Evolutionary conservation across 2,888 invertebrate genomes (phyloP), one percentile per base, ranked within the genome.

Genomic region (Conistra vaccinii): DNA sequence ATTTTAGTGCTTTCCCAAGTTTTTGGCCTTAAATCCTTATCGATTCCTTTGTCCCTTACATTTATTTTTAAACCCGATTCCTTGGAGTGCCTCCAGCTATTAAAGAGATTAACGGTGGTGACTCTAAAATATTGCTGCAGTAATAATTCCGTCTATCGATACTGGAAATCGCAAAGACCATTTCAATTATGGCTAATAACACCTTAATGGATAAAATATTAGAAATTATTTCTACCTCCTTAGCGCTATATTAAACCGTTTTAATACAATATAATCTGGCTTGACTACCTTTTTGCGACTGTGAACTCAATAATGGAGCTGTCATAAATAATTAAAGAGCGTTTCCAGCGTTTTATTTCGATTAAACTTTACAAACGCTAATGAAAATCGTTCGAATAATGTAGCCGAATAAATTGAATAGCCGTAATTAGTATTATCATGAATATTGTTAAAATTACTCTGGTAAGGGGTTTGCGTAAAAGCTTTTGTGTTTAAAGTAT

Each of bases 1-100:
- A 95, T 94, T 96, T 96, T 94, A 95, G 92, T 94, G 90, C 91
- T 90, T 90, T 85, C 85, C 91, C 88, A 92, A 95, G 91, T 93
- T 95, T 94, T 92, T 89, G 91, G 91, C 88, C 90, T 90, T 90
- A 93, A 93, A 93, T 92, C 91, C 89, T 90, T 91, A 94, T 94
- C 89, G 92, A 93, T 93, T 91, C 83, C 87, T 89, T 92, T 92
- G 90, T 92, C 88, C 86, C 83, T 85, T 83, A 88, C 88, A 89
- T 93, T 94, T 91, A 91, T 93, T 93, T 94, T 93, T 90, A 90
- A 93, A 92, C 88, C 91, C 88, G 90, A 92, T 93, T 91, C 86
- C 78, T 84, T 79, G 80, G 85, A 93, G 91, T 91, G 91, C 91
- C 90, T 83, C 66, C 23, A 86, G 89, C 91, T 91, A 89, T 93